These are phyloP conservation scores for Sinocyclocheilus grahami DNA, from an alignment of 2,113 vertebrate species.

Conservation along the genomic window DNA sequence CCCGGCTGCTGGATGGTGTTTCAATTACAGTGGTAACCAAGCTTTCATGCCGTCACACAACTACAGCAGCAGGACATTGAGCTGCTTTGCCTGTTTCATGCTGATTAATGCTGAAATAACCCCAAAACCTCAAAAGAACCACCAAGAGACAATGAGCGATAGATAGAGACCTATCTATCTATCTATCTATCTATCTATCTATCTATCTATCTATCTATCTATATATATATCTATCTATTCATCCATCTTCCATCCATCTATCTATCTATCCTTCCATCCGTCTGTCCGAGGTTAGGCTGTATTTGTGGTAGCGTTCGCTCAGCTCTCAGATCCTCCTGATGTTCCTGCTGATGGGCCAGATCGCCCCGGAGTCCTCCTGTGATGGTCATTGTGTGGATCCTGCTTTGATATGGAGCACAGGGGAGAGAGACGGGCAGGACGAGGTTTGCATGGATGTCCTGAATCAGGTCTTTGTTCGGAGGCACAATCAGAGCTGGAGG, in stretches of 20 bases:
- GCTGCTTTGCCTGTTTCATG: slow-evolving; percentile 99
- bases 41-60: slow-evolving; percentile 92
- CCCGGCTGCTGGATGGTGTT: slow-evolving; percentile 99
- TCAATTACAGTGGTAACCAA: slow-evolving; percentile 99
- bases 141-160: too few species aligned
- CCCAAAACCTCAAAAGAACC: slow-evolving; percentile 56
- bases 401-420: slow-evolving; percentile 75
- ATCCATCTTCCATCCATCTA: too few species aligned
- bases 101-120: slow-evolving; percentile 99
- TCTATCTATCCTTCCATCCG: too few species aligned
- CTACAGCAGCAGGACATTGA: slow-evolving; percentile 99
- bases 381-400: slow-evolving; percentile 72
- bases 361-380: slow-evolving; percentile 71
- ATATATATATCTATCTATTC: too few species aligned
- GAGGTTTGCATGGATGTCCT: slow-evolving; percentile 72
- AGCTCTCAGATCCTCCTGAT: slow-evolving; percentile 58
- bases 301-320: background rate
- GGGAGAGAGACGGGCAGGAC: slow-evolving; percentile 54
- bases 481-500: slow-evolving; percentile 66
- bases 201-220: too few species aligned
- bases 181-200: background rate
- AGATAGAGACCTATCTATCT: background rate
- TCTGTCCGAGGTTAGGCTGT: background rate
- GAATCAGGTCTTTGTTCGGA: slow-evolving; percentile 75
- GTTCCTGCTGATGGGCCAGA: slow-evolving; percentile 64